Conservation (phyloP, 2,888 invertebrate genomes). For the Neocrepidodera transversa region DNA sequence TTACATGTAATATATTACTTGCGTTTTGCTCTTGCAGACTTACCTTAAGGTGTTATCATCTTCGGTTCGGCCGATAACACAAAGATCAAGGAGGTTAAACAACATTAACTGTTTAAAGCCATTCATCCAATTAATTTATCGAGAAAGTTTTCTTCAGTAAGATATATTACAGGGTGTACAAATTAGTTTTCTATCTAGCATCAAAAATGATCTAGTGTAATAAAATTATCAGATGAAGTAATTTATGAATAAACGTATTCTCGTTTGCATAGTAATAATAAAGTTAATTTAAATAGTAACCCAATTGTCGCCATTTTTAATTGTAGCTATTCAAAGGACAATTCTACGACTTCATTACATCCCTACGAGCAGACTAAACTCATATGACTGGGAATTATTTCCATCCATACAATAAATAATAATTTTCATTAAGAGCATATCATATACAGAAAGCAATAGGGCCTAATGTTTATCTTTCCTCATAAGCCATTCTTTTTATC, state of each 20-base stretch:
- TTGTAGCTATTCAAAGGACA: constrained; percentile 21
- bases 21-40: constrained; percentile 54
- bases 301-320: constrained; percentile 20
- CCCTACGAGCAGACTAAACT: constrained; percentile 17
- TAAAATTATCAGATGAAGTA: too few relatives aligned
- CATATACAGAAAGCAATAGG: constrained; percentile 41
- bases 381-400: constrained; percentile 29
- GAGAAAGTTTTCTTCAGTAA: constrained; percentile 41
- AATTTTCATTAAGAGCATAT: constrained; percentile 42
- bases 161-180: constrained; percentile 12
- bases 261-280: too few relatives aligned
- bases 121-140: constrained; percentile 53
- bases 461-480: constrained; percentile 42
- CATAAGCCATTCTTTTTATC: constrained; percentile 37
- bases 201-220: too few relatives aligned
- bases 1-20: constrained; percentile 58
- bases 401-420: constrained; percentile 38
- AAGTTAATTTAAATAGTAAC: too few relatives aligned
- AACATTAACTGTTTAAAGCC: constrained; percentile 61
- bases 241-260: too few relatives aligned
- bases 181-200: too few relatives aligned
- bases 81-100: constrained; percentile 60
- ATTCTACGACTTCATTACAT: constrained; percentile 29
- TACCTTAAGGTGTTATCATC: constrained; percentile 58
- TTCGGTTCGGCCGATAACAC: constrained; percentile 55